Evolutionary conservation across 2,888 invertebrate genomes (phyloP).

Genomic region (Xanthorhoe designata): DNA sequence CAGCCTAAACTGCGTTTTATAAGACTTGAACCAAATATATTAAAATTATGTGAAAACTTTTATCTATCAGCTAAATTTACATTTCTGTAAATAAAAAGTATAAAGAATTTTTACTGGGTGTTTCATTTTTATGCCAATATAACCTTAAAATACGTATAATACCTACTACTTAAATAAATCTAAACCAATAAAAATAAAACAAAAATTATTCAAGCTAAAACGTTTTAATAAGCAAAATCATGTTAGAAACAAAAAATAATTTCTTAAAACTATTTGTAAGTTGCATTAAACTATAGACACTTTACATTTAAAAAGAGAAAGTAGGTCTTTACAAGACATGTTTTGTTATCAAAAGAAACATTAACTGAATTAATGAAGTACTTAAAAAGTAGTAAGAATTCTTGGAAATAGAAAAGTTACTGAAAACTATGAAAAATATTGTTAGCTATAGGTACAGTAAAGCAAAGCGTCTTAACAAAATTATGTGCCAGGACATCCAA

Average conservation of each 20-base stretch:
- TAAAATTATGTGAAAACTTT: slow-evolving; percentile 55
- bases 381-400: slow-evolving; percentile 2
- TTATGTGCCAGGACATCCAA: slow-evolving; percentile 80
- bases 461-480: slow-evolving; percentile 26
- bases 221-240: slow-evolving; percentile 55
- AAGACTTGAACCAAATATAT: slow-evolving; percentile 32
- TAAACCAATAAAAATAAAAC: slow-evolving; percentile 55
- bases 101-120: slow-evolving; percentile 49
- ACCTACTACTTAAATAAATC: not conserved
- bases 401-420: not conserved
- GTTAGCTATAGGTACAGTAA: slow-evolving; percentile 1
- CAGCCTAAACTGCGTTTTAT: slow-evolving; percentile 13
- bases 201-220: slow-evolving; percentile 52
- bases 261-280: slow-evolving; percentile 47
- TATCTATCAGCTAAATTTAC: slow-evolving; percentile 67
- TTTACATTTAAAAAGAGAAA: slow-evolving; percentile 9
- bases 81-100: slow-evolving; percentile 71
- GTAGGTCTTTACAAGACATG: not conserved
- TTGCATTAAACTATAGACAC: slow-evolving; percentile 34
- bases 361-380: not conserved
- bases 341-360: slow-evolving; percentile 17
- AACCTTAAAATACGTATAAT: not conserved
- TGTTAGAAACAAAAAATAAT: slow-evolving; percentile 58
- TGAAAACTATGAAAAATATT: not conserved
- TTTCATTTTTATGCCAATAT: slow-evolving; percentile 38